Conservation (phyloP, 2,113 vertebrate species). For the Siniperca knerii region DNA sequence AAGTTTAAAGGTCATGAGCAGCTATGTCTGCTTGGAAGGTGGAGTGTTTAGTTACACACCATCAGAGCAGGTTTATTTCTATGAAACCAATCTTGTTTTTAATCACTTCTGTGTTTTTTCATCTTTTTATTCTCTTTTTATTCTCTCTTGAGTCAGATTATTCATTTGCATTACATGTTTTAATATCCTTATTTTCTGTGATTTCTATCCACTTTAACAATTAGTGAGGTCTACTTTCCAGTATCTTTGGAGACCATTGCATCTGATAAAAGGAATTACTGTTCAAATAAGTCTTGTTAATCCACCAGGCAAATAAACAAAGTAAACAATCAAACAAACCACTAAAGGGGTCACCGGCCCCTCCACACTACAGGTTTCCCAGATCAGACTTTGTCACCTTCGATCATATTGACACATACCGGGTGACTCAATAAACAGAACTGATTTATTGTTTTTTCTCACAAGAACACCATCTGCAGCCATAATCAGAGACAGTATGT, state of each 20-base stretch:
- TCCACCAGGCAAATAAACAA: background rate
- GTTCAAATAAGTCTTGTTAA: background rate
- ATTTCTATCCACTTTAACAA: too few species aligned
- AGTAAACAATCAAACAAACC: background rate
- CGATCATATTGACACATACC: background rate
- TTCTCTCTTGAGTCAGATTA: background rate
- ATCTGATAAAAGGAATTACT: background rate
- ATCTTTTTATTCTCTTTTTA: background rate
- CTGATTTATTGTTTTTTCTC: constrained; percentile 37
- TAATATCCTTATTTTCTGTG: background rate
- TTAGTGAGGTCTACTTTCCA: background rate
- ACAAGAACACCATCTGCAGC: constrained; percentile 19
- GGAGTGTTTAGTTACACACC: background rate
- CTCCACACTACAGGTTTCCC: background rate
- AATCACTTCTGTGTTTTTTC: background rate
- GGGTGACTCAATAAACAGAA: constrained; percentile 32
- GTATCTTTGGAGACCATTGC: background rate
- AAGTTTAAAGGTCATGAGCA: constrained; percentile 5
- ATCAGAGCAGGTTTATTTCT: background rate
- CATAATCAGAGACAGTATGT: constrained; percentile 19
- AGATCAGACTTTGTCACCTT: constrained; percentile 26
- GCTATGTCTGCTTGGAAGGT: background rate
- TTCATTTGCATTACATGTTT: background rate
- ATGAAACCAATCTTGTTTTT: background rate
- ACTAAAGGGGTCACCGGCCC: background rate